Evolutionary conservation across 1,140 invertebrate genomes (phyloP), one percentile per base, ranked within the genome.

Genomic region (Chironomus tepperi): DNA sequence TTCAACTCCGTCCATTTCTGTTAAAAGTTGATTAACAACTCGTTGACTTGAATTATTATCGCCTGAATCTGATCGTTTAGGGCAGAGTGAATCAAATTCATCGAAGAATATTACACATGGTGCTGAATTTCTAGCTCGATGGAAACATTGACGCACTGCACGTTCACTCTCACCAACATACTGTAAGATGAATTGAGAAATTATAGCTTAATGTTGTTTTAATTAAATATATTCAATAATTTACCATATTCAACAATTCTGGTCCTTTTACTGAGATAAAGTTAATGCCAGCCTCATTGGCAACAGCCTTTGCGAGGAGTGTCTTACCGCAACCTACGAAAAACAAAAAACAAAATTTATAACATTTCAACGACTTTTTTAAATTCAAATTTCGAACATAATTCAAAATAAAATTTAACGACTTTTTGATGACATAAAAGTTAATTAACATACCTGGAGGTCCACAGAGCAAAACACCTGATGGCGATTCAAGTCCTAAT

Each of bases 71-170:
- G 90, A 91, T 80, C 97, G 86, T 79, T 92, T 92, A 0, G 97
- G 96, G 83, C 97, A 99, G 7, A 99, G 81, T 0, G 98, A 93
- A 84, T 99, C 98, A 76, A 99, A 89, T 84, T 99, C 98, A 82
- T 99, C 98, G 83, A 99, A 99, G 84, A 99, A 99, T 80, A 99
- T 98, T 12, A 99, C 95, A 84, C 98, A 99, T 0, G 98, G 98
- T 0, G 94, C 88, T 0, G 96, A 98, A 83, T 98, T 97, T 67
- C 92, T 84, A 0, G 97, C 98, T 76, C 97, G 86, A 79, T 94
- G 89, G 81, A 99, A 99, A 79, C 96, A 94, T 21, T 95, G 91
- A 47, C 98, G 85, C 0, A 99, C 95, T 3, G 96, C 96, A 79
- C 94, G 87, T 84, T 99, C 98, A 86, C 96, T 99, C 84, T 99